Conservation (phyloP, 2,113 vertebrate genomes). For the Tachysurus vachellii region DNA sequence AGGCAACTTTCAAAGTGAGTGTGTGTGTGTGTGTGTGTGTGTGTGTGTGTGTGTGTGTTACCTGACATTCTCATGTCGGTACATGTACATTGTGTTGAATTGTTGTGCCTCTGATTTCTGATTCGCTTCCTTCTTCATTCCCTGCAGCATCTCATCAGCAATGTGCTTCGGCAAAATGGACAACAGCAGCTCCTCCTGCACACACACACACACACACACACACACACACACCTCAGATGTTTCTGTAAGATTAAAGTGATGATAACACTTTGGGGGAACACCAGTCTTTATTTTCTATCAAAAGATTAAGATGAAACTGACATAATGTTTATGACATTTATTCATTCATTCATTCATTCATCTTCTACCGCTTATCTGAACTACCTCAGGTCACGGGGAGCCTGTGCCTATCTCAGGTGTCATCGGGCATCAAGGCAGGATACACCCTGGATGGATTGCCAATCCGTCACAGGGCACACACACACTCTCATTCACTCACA, state of each 20-base stretch:
- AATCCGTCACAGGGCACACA: too few species aligned
- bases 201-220: slow-evolving; percentile 44
- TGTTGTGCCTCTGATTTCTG: slow-evolving; percentile 88
- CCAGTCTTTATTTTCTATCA: background rate
- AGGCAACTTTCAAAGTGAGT: background rate
- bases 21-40: background rate
- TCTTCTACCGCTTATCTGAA: too few species aligned
- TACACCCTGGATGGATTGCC: too few species aligned
- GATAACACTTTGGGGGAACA: too few species aligned
- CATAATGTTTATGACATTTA: background rate
- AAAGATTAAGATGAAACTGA: background rate
- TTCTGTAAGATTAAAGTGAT: too few species aligned
- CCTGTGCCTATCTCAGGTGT: too few species aligned
- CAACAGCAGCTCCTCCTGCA: slow-evolving; percentile 88
- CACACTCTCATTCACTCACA: too few species aligned
- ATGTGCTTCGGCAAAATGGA: slow-evolving; percentile 97
- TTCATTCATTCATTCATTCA: too few species aligned
- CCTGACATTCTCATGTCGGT: slow-evolving; percentile 96
- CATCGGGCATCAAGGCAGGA: too few species aligned
- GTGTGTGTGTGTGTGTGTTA: slow-evolving; percentile 54
- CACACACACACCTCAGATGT: background rate
- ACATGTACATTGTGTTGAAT: slow-evolving; percentile 99
- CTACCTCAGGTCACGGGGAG: too few species aligned
- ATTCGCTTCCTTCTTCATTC: slow-evolving; percentile 89
- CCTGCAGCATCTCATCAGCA: slow-evolving; percentile 94